Conservation (phyloP, 2,797 vertebrate genomes). For the Crocodylus rhombifer region DNA sequence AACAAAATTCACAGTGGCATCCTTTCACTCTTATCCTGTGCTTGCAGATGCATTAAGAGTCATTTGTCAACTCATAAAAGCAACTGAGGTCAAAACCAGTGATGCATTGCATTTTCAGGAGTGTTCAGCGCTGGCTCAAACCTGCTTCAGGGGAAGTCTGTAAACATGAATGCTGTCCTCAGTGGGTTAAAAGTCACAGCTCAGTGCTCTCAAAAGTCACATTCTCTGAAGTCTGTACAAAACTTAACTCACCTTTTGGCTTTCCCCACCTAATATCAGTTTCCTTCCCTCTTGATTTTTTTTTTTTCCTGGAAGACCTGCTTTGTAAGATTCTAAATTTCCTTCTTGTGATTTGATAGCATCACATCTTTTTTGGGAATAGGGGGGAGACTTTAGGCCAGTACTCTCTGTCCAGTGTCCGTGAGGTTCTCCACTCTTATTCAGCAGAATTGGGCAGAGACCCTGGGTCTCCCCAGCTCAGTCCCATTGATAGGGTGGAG, state of each 20-base stretch:
- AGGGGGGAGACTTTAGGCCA: not conserved
- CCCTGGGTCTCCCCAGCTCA: too few species aligned
- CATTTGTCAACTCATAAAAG: not conserved
- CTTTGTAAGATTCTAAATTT: not conserved
- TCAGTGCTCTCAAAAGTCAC: too few species aligned
- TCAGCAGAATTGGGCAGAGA: not conserved
- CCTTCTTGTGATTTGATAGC: not conserved
- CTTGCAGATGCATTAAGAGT: not conserved
- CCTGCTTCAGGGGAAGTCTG: not conserved
- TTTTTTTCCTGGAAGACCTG: not conserved
- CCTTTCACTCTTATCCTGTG: not conserved
- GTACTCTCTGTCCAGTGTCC: not conserved
- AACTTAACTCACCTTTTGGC: too few species aligned
- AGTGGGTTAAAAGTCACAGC: too few species aligned
- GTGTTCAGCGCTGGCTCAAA: not conserved
- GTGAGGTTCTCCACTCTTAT: not conserved
- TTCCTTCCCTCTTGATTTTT: too few species aligned
- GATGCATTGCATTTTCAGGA: not conserved
- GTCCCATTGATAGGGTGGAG: too few species aligned
- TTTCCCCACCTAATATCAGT: too few species aligned
- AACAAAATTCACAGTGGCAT: not conserved
- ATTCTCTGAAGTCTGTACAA: not conserved
- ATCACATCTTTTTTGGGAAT: not conserved
- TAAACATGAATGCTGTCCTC: too few species aligned
- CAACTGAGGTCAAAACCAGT: not conserved